Percentiles rank a stretch among this genome's conserved stretches.
Evolutionary conservation across 1,140 invertebrate genomes (phyloP).

Genomic region (Conopomorpha cramerella): DNA sequence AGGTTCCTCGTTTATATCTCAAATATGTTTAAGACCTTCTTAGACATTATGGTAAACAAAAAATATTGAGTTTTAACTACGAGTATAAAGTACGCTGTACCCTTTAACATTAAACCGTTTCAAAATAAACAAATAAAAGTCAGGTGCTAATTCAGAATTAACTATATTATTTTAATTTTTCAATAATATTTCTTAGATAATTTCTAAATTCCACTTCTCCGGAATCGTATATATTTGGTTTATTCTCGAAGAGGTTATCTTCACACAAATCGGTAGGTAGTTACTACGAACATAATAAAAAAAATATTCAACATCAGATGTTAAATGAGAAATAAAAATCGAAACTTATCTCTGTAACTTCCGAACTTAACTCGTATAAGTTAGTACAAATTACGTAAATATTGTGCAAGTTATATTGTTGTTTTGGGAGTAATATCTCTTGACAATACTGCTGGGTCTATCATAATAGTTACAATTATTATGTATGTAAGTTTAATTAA

Average conservation of each 20-base stretch:
- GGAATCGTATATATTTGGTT: conserved; percentile 56
- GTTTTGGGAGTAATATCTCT: background rate
- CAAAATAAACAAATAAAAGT: conserved; percentile 36
- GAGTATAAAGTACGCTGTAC: too few species aligned
- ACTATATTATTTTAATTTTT: conserved; percentile 50
- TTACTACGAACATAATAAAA: conserved; percentile 10
- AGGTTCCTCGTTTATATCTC: too few species aligned
- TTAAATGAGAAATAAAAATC: background rate
- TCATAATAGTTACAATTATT: background rate
- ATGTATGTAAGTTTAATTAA: background rate
- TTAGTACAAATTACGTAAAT: background rate
- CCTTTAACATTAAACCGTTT: too few species aligned
- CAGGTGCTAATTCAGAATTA: conserved; percentile 48
- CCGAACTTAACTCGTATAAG: background rate
- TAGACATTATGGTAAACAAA: too few species aligned
- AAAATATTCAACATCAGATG: conserved; percentile 38
- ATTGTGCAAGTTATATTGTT: background rate
- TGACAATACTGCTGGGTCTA: background rate
- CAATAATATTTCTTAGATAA: conserved; percentile 55
- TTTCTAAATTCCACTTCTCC: conserved; percentile 51
- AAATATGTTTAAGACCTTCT: too few species aligned
- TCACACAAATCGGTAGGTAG: conserved; percentile 13
- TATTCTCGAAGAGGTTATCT: too few species aligned
- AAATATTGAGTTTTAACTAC: too few species aligned
- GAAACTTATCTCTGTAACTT: background rate